phyloP scores from a whole-genome alignment of 92 coral and sea anemone genomes.

The Epizoanthus scotinus region DNA sequence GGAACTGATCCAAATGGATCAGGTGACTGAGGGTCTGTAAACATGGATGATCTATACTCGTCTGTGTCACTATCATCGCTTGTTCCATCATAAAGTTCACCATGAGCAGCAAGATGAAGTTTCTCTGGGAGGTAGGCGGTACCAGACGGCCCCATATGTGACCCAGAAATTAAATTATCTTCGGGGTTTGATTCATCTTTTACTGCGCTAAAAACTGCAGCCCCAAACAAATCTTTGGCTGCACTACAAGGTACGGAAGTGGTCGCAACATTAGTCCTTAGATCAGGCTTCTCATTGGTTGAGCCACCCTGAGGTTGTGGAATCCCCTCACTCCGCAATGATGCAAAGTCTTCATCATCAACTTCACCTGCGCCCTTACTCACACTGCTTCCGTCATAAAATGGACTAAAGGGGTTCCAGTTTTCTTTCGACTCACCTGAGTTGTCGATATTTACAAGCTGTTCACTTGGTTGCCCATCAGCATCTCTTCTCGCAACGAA shows the following conservation, averaged over 20 bases:
- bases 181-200: slow-evolving; percentile 22
- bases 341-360: slow-evolving; percentile 77
- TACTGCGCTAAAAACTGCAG: slow-evolving; percentile 55
- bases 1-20: slow-evolving; percentile 88
- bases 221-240: slow-evolving; percentile 72
- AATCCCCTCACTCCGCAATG: slow-evolving; percentile 53
- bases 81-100: neutral
- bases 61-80: slow-evolving; percentile 53
- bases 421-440: slow-evolving; percentile 56
- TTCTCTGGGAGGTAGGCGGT: neutral
- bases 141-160: slow-evolving; percentile 6
- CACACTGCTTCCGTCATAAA: slow-evolving; percentile 45
- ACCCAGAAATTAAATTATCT: neutral
- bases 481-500: slow-evolving; percentile 47
- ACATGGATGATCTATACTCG: slow-evolving; percentile 3
- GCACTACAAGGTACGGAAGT: slow-evolving; percentile 21
- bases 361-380: slow-evolving; percentile 29
- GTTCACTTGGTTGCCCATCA: slow-evolving; percentile 44
- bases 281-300: slow-evolving; percentile 18
- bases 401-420: slow-evolving; percentile 91
- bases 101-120: neutral
- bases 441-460: slow-evolving; percentile 65
- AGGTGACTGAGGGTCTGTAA: slow-evolving; percentile 48
- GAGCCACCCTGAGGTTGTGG: slow-evolving; percentile 11
- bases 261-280: neutral